Base-by-base conservation (phyloP, 2,113 vertebrate genomes). In the Cyanistes caeruleus region DNA sequence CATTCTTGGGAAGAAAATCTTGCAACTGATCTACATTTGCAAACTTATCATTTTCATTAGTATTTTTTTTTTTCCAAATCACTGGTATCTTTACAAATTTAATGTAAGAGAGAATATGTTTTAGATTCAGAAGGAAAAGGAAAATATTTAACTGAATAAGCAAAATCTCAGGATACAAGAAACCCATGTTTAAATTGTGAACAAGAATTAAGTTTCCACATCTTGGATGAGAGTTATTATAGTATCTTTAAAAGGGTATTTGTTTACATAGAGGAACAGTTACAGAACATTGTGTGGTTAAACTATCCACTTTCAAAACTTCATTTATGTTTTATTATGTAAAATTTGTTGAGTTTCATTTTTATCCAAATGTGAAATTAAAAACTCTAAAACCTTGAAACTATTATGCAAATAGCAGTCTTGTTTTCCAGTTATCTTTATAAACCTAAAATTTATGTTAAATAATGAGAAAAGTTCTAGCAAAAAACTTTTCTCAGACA, bases 141-240 rank as follows among this genome's bases (percentile, higher is more conserved):
- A 91, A 76, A 69, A 60, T 16, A 4, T 39, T 15, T 62, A 48
- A 35, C 8, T 4, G 9, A 75, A 37, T 58, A 79, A 88, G 7
- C 2, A 59, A 62, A 68, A 33, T 28, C 25, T 72, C 35, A 48
- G 13, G 6, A 49, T 23, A 59, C 12, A 68, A 60, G 15, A 79
- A 88, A 43, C 1, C 6, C 6, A 7, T 8, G 2, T 70, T 74
- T 86, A 85, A 90, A n/a, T 67, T 46, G 15, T 64, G 37, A 55
- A 5, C 14, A 83, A 41, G 9, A 52, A 59, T 59, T 63, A 28
- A 18, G 4, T 76, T 95, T 52, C 53, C 33, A 33, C 27, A 27
- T 89, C 13, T 86, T 0, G 0, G 9, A 46, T 51, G 9, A 51
- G 2, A 77, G 7, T 7, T 59, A 33, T 10, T 12, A 20, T 25